Base-by-base conservation (phyloP, 2,797 vertebrate species). In the Eidolon dupreanum region DNA sequence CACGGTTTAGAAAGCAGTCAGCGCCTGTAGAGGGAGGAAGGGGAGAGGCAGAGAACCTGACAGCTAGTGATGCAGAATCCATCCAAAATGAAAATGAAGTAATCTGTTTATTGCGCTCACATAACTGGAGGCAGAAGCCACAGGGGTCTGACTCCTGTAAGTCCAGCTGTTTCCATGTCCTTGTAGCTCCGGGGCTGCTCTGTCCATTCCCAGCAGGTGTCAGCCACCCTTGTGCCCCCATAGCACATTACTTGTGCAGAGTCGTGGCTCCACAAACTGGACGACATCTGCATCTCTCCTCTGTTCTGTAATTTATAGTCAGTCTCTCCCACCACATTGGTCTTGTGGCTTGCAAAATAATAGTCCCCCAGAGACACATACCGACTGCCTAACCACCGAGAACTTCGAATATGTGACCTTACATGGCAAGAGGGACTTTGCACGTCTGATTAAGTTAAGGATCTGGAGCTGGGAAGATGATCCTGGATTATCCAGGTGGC, bases 241-340 rank as follows among this genome's bases (percentile, higher is more conserved):
- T 9, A 17, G 55, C 3, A 5, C 10, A 0, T 41, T 24, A 7
- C 2, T 6, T 5, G 0, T 33, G 41, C 28, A 38, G 77, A 9
- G n/a, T 16, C 31, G 5, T 77, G 63, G 46, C 38, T 63, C 38
- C 9, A 9, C 63, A 73, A 26, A 46, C 3, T 1, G 1, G 17
- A n/a, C n/a, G 68, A 19, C 28, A 20, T 3, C 20, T 19, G 17
- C 0, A 3, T 51, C 55, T 84, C 38, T n/a, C 65, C 59, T 78
- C 88, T 65, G 31, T 49, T 43, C 33, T 38, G 33, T 33, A 51
- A 90, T 68, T n/a, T 85, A 6, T 7, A 61, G 57, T 16, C 0
- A 13, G 7, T n/a, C 36, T 31, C 65, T 79, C 31, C 43, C 16
- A 41, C 31, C 74, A 53, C 20, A 4, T 1, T n/a, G 33, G 24